A percentile compares a stretch with the other conserved stretches of the same genome.
These are phyloP conservation scores for Lichenostomus cassidix DNA, from an alignment of 2,113 vertebrate species.

Conservation along the genomic window DNA sequence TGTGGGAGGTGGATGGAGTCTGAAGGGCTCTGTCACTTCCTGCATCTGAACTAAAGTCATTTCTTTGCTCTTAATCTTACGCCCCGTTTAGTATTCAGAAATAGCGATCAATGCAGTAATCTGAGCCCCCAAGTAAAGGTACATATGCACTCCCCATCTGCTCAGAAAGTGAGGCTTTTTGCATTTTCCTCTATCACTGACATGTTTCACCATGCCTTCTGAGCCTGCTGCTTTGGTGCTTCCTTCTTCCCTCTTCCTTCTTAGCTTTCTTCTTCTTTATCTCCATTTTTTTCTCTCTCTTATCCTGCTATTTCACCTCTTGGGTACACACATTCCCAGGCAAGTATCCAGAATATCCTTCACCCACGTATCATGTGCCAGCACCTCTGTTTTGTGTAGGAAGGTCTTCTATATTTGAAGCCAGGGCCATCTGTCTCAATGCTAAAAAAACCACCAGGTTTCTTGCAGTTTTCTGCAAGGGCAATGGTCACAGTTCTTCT, in stretches of 20 bases:
- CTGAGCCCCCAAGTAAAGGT: background rate
- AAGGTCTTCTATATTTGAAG: conserved; percentile 43
- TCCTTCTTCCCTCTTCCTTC: background rate
- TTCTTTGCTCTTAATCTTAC: background rate
- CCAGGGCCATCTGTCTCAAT: conserved; percentile 24
- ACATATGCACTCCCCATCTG: background rate
- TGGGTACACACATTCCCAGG: background rate
- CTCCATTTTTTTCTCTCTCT: background rate
- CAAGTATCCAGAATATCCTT: conserved; percentile 30
- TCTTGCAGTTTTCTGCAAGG: background rate
- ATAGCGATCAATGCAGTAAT: background rate
- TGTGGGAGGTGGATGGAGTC: background rate
- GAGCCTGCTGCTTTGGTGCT: background rate
- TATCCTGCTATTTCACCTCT: conserved; percentile 4
- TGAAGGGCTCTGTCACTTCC: background rate
- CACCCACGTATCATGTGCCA: conserved; percentile 39
- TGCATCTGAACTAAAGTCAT: background rate
- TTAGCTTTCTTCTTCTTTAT: background rate
- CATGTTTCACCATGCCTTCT: background rate
- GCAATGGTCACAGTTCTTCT: background rate
- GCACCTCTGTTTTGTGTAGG: conserved; percentile 56
- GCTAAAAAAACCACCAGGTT: background rate
- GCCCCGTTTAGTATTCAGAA: background rate
- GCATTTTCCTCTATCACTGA: background rate
- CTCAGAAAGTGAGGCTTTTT: background rate